Evolutionary conservation across 1,140 invertebrate species (phyloP), one percentile per base, ranked within the genome.

Genomic region (Trinorchestia longiramus): DNA sequence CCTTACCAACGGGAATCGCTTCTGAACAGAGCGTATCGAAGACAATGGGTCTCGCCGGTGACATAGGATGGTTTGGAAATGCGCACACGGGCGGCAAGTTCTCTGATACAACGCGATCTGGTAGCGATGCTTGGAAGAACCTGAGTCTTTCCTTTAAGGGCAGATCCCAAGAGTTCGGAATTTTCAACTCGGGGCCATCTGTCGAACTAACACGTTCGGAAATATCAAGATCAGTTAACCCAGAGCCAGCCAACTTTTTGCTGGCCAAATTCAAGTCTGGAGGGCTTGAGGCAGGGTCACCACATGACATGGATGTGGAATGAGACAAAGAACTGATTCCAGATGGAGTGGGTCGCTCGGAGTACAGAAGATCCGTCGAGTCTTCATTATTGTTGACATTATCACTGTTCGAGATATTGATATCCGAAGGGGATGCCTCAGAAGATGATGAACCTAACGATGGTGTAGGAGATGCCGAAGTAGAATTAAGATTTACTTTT

Each of bases 381-480:
- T 94, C 92, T 45, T 94, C 92, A 47, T 94, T 94, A 36, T 94
- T 94, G 44, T 94, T 94, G 6, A 94, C 40, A 40, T 94, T 94
- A 94, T 94, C 92, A 40, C 92, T 94, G 44, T 94, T 94, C 15
- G 92, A 94, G 44, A 43, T 94, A 47, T 94, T 94, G 43, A 94
- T 44, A 45, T 94, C 92, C 4, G 92, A 94, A n/a, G 92, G 92
- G 40, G 92, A 94, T 1, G 92, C 92, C 23, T 94, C 92, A 11
- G 92, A 94, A 43, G 92, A 94, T 43, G 92, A 45, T 43, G 92
- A 94, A 45, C 43, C 92, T n/a, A 94, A 44, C 3, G 92, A 94
- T 94, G 92, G 92, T 8, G 92, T 43, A 47, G 92, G 92, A 45
- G 92, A 94, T 4, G 92, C 92, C 3, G 92, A 94, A 47, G 43